phyloP scores from a whole-genome alignment of 2,113 vertebrate species.

The Heteronetta atricapilla region DNA sequence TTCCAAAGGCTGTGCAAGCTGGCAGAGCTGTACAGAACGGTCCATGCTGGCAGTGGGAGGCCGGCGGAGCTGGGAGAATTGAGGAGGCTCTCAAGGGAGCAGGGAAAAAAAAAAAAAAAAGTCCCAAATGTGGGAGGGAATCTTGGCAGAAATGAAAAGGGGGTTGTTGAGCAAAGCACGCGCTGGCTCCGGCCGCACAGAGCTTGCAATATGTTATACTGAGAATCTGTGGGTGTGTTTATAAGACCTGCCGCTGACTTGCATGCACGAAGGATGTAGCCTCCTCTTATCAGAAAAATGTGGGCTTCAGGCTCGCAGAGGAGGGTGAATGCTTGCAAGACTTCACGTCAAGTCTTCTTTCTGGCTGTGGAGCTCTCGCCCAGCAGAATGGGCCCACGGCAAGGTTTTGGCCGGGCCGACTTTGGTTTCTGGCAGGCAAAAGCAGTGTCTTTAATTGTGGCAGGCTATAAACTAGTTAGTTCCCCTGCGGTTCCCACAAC shows the following conservation, averaged over 20 bases:
- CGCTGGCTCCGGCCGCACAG: slow-evolving; percentile 11
- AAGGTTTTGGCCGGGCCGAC: neutral
- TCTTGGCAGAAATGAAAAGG: slow-evolving; percentile 60
- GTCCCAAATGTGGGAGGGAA: slow-evolving; percentile 59
- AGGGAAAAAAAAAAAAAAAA: neutral
- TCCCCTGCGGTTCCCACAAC: slow-evolving; percentile 49
- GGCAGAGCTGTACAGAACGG: neutral
- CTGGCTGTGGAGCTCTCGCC: neutral
- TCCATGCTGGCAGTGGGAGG: neutral
- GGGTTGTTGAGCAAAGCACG: slow-evolving; percentile 51
- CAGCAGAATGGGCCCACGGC: neutral
- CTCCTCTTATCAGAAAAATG: slow-evolving; percentile 46
- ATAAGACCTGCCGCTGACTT: slow-evolving; percentile 49
- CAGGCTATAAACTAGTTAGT: slow-evolving; percentile 14
- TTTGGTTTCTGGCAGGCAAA: slow-evolving; percentile 14
- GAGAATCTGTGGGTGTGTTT: slow-evolving; percentile 61
- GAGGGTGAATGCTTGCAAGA: neutral
- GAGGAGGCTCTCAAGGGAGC: slow-evolving; percentile 23
- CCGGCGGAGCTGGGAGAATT: slow-evolving; percentile 1
- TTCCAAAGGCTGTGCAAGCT: neutral
- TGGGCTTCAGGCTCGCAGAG: slow-evolving; percentile 1
- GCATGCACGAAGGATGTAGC: slow-evolving; percentile 42
- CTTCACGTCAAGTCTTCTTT: neutral
- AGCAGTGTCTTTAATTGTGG: slow-evolving; percentile 21
- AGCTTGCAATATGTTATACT: slow-evolving; percentile 34